Base-by-base conservation (phyloP, 2,113 vertebrate genomes). In the Ptychochromis oligacanthus region DNA sequence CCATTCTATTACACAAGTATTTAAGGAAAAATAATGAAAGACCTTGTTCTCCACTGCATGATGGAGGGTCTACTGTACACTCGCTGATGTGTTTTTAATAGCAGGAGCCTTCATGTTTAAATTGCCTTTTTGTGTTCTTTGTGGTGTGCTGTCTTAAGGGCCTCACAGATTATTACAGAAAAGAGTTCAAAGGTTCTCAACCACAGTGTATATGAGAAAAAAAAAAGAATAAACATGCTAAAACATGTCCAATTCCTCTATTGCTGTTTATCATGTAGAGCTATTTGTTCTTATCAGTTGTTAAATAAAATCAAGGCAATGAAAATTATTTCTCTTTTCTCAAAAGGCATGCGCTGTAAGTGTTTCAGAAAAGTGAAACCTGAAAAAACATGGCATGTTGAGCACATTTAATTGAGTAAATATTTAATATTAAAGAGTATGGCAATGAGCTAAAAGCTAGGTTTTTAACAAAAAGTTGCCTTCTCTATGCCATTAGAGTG, bases 11-110 rank as follows among this genome's bases (percentile, higher is more conserved):
- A 34, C 80, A 74, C 18, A 82, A 75, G 46, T 60, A 77, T 77
- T 75, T 79, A 18, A 57, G 18, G 18, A 61, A 80, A 77, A 62
- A 26, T 85, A 90, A 90, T 92, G 86, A 90, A 77, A 92, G 85
- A 49, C 14, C 31, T 17, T 18, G 46, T 77, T 57, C 54, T 85
- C 20, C 34, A 62, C 75, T 81, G 83, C 87, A 88, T 75, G 65
- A 82, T 60, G 74, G 79, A 46, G 40, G 74, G 40, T 74, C 83
- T 79, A 15, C 40, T 67, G 77, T 58, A 67, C 3, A 3, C 55
- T 80, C 70, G 60, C 40, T 89, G 67, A 89, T 80, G 85, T 18
- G 5, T 74, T 54, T 84, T 62, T 78, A 85, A 86, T 81, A 78
- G 72, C 72, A 52, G 58, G 6, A 79, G 55, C 62, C 46, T 56